phyloP scores from a whole-genome alignment of 2,888 invertebrate species.

The Hypolimnas misippus region DNA sequence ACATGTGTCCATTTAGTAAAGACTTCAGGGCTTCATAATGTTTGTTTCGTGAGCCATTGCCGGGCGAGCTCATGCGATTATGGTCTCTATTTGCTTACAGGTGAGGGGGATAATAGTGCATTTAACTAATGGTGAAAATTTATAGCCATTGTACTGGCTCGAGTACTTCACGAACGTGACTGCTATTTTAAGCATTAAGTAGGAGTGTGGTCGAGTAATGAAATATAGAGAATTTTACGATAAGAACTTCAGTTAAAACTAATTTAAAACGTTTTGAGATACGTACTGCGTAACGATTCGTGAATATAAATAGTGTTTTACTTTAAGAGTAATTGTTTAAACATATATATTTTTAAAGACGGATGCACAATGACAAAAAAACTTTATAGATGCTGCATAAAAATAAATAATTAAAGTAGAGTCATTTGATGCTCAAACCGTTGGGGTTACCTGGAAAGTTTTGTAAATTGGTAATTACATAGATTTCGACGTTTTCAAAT shows the following conservation, averaged over 20 bases:
- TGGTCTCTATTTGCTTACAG: constrained; percentile 13
- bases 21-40: constrained; percentile 55
- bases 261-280: background rate
- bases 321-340: no score
- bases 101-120: constrained; percentile 9
- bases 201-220: constrained; percentile 3
- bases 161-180: constrained; percentile 20
- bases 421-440: no score
- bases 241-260: background rate
- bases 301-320: no score
- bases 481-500: no score
- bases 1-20: constrained; percentile 66
- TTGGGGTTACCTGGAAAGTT: no score
- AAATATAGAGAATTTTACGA: constrained; percentile 1
- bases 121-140: constrained; percentile 24
- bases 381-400: no score
- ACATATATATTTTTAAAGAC: no score
- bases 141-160: constrained; percentile 12
- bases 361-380: no score
- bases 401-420: no score
- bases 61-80: constrained; percentile 2
- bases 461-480: no score
- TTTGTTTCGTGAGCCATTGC: constrained; percentile 42
- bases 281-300: no score
- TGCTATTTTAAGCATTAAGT: constrained; percentile 21